Evolutionary conservation across 2,113 vertebrate species (phyloP), one percentile per base, ranked within the genome.

Genomic region (Podarcis muralis): DNA sequence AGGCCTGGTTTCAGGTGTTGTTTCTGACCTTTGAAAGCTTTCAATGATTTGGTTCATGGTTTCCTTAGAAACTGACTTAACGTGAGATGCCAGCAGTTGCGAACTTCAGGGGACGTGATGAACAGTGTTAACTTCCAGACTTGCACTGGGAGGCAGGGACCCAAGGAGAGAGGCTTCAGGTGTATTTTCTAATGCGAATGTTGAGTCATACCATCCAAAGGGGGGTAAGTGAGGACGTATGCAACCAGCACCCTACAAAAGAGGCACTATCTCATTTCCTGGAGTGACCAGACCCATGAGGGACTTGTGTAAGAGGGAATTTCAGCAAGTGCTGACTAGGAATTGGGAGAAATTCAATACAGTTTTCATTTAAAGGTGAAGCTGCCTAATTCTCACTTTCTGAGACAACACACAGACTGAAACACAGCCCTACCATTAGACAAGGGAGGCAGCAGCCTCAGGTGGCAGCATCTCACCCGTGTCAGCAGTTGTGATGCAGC

Each of bases 1-100:
- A 0, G 0, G 25, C n/a, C 22, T 18, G 66, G 30, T 0, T 82
- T 77, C n/a, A 40, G 77, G 30, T 72, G 37, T 0, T 75, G 25
- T 53, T 65, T 84, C 15, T 72, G 57, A 88, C 80, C 57, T 89
- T 79, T 27, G 62, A 82, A 72, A 40, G 20, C 2, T 0, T 32
- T 48, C n/a, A 1, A 0, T 0, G 0, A 1, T 74, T 90, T 65
- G 1, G 23, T 57, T 86, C 65, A 57, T 59, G 15, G 1, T 85
- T 65, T 15, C 2, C 57, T 82, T 37, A 15, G 57, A 66, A 79
- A 32, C 57, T 1, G 35, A 23, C 20, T 89, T 5, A 35, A 76
- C 68, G 2, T 20, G n/a, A 57, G 25, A 5, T 6, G 20, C 18
- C 32, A 48, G 53, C 13, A 69, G 69, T 1, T 37, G 82, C 0